Evolutionary conservation across 2,888 invertebrate genomes (phyloP).

Genomic region (Lucinisca nassula): DNA sequence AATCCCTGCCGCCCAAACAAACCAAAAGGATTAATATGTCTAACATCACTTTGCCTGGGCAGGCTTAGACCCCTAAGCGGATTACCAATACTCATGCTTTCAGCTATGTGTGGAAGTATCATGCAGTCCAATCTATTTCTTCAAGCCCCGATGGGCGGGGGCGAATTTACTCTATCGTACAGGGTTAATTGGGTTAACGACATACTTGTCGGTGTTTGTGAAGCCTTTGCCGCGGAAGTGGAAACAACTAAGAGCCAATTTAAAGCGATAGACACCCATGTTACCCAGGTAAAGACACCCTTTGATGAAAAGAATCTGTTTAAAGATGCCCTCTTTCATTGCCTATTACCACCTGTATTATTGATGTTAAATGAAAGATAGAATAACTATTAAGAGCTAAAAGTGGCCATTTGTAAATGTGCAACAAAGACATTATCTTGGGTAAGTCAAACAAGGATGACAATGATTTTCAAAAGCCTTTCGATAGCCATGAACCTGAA

Average conservation of each 20-base stretch:
- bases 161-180: too few relatives aligned
- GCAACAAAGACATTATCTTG: not conserved
- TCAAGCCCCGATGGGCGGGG: too few relatives aligned
- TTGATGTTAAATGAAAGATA: conserved; percentile 6
- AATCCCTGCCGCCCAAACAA: too few relatives aligned
- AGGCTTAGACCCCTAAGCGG: too few relatives aligned
- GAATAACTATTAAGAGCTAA: not conserved
- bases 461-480: not conserved
- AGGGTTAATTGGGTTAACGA: too few relatives aligned
- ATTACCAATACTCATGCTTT: too few relatives aligned
- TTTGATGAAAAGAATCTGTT: not conserved
- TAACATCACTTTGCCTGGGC: too few relatives aligned
- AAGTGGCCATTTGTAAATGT: conserved; percentile 10
- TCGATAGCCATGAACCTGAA: not conserved
- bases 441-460: not conserved
- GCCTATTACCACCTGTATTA: not conserved
- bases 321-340: not conserved
- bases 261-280: not conserved
- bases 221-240: not conserved
- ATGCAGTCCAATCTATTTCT: too few relatives aligned
- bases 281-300: not conserved
- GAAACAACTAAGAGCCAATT: not conserved
- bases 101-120: too few relatives aligned
- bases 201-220: too few relatives aligned
- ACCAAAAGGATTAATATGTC: too few relatives aligned